phyloP scores from a whole-genome alignment of 2,797 vertebrate genomes.

The Melanotaenia nigrans region DNA sequence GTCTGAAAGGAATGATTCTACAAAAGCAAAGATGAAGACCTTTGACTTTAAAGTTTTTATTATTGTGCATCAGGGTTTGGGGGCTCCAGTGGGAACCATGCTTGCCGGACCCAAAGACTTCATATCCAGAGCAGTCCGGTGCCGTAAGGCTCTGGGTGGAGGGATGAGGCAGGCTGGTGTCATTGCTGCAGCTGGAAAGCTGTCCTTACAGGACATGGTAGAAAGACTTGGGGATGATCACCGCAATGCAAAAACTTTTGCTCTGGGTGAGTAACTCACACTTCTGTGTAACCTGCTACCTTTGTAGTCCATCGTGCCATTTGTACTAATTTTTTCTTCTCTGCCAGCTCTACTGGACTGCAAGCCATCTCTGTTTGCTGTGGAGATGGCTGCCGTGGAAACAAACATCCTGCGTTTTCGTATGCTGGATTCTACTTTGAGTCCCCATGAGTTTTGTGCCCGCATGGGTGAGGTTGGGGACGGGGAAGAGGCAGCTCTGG shows the following conservation, averaged over 20 bases:
- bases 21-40: neutral
- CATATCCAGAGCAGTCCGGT: constrained; percentile 75
- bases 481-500: constrained; percentile 74
- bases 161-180: constrained; percentile 86
- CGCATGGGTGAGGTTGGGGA: constrained; percentile 73
- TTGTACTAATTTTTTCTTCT: neutral
- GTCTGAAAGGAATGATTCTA: constrained; percentile 3
- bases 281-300: neutral
- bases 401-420: constrained; percentile 86
- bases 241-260: constrained; percentile 80
- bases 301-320: neutral
- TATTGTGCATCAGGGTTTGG: constrained; percentile 82
- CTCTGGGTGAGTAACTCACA: constrained; percentile 76
- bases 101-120: constrained; percentile 82
- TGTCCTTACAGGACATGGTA: constrained; percentile 78
- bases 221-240: constrained; percentile 84
- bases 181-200: constrained; percentile 84
- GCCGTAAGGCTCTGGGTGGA: constrained; percentile 86
- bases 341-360: constrained; percentile 77
- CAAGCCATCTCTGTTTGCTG: constrained; percentile 71
- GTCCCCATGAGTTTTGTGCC: constrained; percentile 79
- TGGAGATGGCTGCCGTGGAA: constrained; percentile 78
- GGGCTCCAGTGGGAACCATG: constrained; percentile 82
- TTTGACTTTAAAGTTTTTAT: neutral
- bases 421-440: constrained; percentile 47